Evolutionary conservation across 2,113 vertebrate species (phyloP).

Genomic region (Lampris incognitus): DNA sequence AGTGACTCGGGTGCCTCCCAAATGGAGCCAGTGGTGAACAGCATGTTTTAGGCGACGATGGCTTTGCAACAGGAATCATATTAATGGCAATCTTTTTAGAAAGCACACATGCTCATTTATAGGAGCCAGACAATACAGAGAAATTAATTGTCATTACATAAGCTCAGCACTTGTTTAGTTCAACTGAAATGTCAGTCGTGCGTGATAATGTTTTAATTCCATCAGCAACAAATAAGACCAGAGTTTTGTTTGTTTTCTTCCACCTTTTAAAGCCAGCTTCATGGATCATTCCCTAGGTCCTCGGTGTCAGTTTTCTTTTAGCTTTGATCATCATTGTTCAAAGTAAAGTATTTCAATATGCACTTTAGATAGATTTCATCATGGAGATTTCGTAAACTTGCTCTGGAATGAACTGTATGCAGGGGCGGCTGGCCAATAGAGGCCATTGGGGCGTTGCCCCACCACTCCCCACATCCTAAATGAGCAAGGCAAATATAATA

Average conservation of each 20-base stretch:
- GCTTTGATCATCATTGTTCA: too few species aligned
- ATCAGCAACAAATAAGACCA: background rate
- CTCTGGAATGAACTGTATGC: too few species aligned
- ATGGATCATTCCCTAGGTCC: background rate
- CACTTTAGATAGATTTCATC: too few species aligned
- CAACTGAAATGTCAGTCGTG: constrained; percentile 19
- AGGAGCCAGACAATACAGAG: constrained; percentile 24
- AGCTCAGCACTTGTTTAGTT: constrained; percentile 24
- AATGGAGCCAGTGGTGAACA: background rate
- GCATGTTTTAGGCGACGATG: background rate
- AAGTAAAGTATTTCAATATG: too few species aligned
- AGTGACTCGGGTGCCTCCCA: background rate
- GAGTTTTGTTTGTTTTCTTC: background rate
- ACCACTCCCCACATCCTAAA: too few species aligned
- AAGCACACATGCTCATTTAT: background rate
- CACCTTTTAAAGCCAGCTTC: background rate
- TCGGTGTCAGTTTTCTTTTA: too few species aligned
- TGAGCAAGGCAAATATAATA: too few species aligned
- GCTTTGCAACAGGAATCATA: too few species aligned
- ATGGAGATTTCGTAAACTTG: too few species aligned
- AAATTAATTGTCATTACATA: background rate
- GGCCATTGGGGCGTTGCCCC: too few species aligned
- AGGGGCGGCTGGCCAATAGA: too few species aligned
- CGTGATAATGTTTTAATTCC: constrained; percentile 2
- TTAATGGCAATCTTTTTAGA: constrained; percentile 8